Base-by-base conservation (phyloP, 2,113 vertebrate genomes). In the Heptranchias perlo region DNA sequence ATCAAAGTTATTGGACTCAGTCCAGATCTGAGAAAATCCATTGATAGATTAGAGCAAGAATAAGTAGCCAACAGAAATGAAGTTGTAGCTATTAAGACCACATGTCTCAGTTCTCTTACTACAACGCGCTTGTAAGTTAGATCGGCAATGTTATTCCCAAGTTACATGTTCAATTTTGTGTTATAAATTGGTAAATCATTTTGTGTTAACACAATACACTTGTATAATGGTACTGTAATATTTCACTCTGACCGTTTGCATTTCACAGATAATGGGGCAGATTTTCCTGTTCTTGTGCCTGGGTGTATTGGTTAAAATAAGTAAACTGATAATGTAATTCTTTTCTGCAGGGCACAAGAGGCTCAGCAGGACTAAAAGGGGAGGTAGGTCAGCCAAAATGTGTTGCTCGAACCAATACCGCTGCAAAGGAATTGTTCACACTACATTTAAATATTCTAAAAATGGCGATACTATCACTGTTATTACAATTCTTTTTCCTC, bases 351-450 rank as follows among this genome's bases (percentile, higher is more conserved):
- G 99, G 99, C 96, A 89, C 97, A 96, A 96, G 96, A 96, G 99
- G 99, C 93, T 96, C 97, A 95, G 96, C 65, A 28, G 99, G 99
- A 97, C 96, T 96, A 94, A 98, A 96, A 97, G 99, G 99, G 98
- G 98, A 99, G 98, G 99, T 99, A 98, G 84, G 98, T 13, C 18
- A 54, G n/a, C 39, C 16, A 82, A 82, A 82, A 69, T 44, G 11
- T 44, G 78, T 10, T 8, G 18, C 35, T 93, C 39, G 35, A 61
- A 93, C 6, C 7, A 35, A 76, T n/a, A 76, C 0, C 35, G 14
- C 73, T 76, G 35, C 73, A n/a, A 62, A 93, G 58, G 16, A 58
- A 62, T 35, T 93, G 13, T 62, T 62, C 58, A 64, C 16, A 61
- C 61, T n/a, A n/a, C 4, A n/a, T 61, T 62, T 93, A 62, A 93